Evolutionary conservation across 1,140 invertebrate genomes (phyloP).

Genomic region (Drosophila obscura): DNA sequence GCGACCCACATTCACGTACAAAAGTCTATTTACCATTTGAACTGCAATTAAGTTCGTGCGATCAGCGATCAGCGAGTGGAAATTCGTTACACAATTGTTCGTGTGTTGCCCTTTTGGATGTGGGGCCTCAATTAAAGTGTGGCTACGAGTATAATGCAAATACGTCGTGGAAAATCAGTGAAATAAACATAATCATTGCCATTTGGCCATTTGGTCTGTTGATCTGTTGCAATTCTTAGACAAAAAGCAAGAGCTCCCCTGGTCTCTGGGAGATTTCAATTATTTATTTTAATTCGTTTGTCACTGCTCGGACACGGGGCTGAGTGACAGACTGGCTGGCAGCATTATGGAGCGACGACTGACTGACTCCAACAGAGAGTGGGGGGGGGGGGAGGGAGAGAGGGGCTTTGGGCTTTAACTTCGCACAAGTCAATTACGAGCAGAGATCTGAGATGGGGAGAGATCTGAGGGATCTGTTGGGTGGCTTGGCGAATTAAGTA

Average conservation of each 20-base stretch:
- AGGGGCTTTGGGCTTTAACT: constrained; percentile 33
- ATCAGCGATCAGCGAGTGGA: constrained; percentile 4
- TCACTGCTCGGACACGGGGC: constrained; percentile 20
- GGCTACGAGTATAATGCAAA: constrained; percentile 39
- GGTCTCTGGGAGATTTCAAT: constrained; percentile 54
- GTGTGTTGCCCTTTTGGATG: constrained; percentile 34
- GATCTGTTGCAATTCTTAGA: constrained; percentile 47
- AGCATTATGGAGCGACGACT: no score
- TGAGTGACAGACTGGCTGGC: constrained; percentile 22
- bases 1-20: neutral
- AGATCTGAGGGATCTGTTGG: constrained; percentile 5
- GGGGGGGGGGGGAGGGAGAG: no score
- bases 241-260: constrained; percentile 4
- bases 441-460: no score
- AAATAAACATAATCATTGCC: constrained; percentile 47
- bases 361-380: no score
- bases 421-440: constrained; percentile 48
- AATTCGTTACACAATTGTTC: constrained; percentile 34
- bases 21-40: constrained; percentile 19
- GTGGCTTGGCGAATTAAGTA: constrained; percentile 64
- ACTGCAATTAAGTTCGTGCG: constrained; percentile 21
- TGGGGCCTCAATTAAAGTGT: constrained; percentile 32
- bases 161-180: constrained; percentile 36
- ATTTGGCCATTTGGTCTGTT: constrained; percentile 22
- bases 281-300: constrained; percentile 71